Evolutionary conservation across 1,140 invertebrate species (phyloP), one percentile per base, ranked within the genome.

Genomic region (Sycophaga agraensis): DNA sequence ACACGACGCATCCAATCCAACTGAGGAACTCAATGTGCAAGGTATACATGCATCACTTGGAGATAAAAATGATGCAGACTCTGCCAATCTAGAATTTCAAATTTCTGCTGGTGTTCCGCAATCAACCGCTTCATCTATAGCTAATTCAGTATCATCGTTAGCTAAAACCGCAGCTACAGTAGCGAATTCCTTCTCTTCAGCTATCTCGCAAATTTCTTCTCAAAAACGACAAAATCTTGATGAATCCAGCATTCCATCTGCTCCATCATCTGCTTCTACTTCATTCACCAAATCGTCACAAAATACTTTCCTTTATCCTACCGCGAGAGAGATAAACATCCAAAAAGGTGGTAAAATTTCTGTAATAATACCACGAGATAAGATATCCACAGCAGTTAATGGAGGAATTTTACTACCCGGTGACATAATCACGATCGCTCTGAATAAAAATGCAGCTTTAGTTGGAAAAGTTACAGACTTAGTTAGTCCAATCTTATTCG

Each of bases 401-500:
- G 51, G 60, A 7, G 31, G 45, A 3, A 24, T 19, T 21, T 8
- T 70, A 11, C 0, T 43, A 22, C 58, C 67, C 12, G 67, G 64
- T 24, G 70, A 73, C 19, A 12, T 58, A 1, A 46, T 73, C 2
- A 40, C 57, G 5, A 39, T 71, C 14, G 34, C 22, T 16, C 16
- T 67, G 9, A 70, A 21, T 2, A 57, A 66, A 11, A 55, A 39
- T 12, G 11, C 35, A 19, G 17, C 24, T 0, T 34, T 71, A 28
- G 37, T 63, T 1, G 66, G 69, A 39, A 59, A 17, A 21, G 51
- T 68, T 16, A 4, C 31, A 1, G 65, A 70, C 17, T 16, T 24
- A 0, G 7, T 12, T 11, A 65, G 63, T 7, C 65, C 65, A 11
- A 63, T 72, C 19, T 54, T 8, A 0, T 72, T 71, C 48, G 45